Base-by-base conservation (phyloP, 2,888 invertebrate species). In the Vanessa cardui region DNA sequence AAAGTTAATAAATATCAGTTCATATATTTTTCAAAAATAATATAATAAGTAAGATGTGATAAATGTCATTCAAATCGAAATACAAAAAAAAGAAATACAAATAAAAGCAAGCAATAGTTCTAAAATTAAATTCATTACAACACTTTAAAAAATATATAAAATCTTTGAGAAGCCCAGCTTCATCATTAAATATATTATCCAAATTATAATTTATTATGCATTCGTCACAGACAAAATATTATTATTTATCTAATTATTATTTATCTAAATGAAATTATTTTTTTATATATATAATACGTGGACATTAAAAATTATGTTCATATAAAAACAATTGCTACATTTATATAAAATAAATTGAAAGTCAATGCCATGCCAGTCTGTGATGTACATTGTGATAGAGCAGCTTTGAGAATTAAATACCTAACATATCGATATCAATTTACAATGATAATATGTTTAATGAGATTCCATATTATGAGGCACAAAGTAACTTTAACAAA, bases 381-480 rank as follows among this genome's bases (percentile, higher is more conserved):
- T 79, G 83, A 86, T 86, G 83, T 80, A 70, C 63, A 69, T 81
- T 82, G 83, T 84, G 83, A 86, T 84, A 78, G 68, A 74, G 73
- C 78, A 80, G 76, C 74, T 71, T 78, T 80, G 58, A 78, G 64
- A 73, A 74, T 76, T 63, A 64, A 58, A 64, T 63, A 68, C 61
- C 60, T 62, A 69, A 70, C 63, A 58, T 71, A 67, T 68, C 66
- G 59, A 69, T 65, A 59, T 67, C 16, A 64, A 63, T 64, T 64
- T 56, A 64, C 64, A 67, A 64, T 70, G 62, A 62, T 59, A 58
- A 65, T 73, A 73, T 66, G 69, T 78, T 78, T 83, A 81, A 85
- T 91, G 92, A 92, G 92, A 92, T 92, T 92, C 92, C 78, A 71
- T 72, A 73, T 80, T 79, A 85, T 81, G 89, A 91, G 89, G 86